These are phyloP conservation scores for Pammene aurita DNA, from an alignment of 2,888 invertebrate species.

Conservation along the genomic window DNA sequence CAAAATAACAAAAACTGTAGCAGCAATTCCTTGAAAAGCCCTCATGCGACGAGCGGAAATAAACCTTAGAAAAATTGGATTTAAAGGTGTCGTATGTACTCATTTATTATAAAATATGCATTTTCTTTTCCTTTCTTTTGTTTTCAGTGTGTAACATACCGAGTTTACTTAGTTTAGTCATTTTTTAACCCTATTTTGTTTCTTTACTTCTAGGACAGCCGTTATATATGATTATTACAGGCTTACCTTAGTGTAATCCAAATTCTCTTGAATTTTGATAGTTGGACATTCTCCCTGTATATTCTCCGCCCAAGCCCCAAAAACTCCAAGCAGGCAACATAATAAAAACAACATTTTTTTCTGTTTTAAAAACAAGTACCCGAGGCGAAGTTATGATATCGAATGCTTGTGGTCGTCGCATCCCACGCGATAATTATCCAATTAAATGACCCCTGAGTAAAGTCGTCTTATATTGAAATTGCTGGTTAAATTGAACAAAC, in stretches of 20 bases:
- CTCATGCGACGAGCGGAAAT: too few relatives aligned
- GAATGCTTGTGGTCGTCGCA: constrained; percentile 57
- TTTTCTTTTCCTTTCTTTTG: too few relatives aligned
- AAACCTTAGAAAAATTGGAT: too few relatives aligned
- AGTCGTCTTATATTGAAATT: constrained; percentile 58
- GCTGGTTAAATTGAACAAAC: constrained; percentile 49
- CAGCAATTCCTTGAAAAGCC: too few relatives aligned
- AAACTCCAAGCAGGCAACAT: constrained; percentile 52
- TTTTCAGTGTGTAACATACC: too few relatives aligned
- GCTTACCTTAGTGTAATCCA: constrained; percentile 72
- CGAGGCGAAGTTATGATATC: constrained; percentile 49
- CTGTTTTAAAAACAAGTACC: constrained; percentile 49
- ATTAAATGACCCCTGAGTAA: constrained; percentile 64
- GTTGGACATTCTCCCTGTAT: constrained; percentile 70
- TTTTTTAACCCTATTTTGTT: too few relatives aligned
- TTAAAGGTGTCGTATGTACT: too few relatives aligned
- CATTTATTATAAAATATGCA: too few relatives aligned
- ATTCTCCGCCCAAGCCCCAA: constrained; percentile 62
- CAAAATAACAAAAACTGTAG: too few relatives aligned
- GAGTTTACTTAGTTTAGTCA: too few relatives aligned
- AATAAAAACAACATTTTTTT: constrained; percentile 57
- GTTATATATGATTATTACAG: neutral
- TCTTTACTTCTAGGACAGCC: too few relatives aligned
- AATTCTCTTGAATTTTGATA: constrained; percentile 69
- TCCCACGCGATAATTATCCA: constrained; percentile 75